phyloP scores from a whole-genome alignment of 2,113 vertebrate species.

The Tyrannus savana region DNA sequence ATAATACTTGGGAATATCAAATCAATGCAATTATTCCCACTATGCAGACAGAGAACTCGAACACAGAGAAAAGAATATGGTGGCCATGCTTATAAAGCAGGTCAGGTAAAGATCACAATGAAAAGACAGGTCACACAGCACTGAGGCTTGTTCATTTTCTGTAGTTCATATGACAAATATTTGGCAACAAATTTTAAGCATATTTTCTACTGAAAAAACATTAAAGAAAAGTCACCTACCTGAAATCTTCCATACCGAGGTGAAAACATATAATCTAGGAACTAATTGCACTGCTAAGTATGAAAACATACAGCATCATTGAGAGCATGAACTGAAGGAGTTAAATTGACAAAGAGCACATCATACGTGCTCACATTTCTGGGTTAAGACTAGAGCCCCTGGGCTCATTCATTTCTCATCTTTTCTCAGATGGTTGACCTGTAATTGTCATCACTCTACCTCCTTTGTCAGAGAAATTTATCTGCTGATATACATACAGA shows the following conservation, averaged over 20 bases:
- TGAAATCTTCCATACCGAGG: neutral
- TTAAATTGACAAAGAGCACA: neutral
- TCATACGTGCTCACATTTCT: neutral
- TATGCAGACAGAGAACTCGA: neutral
- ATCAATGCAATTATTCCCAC: neutral
- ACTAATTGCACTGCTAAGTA: neutral
- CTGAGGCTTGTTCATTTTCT: neutral
- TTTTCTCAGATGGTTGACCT: neutral
- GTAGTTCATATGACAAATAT: neutral
- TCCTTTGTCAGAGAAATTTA: neutral
- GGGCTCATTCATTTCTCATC: neutral
- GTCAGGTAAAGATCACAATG: neutral
- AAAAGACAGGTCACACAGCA: neutral
- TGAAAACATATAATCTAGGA: neutral
- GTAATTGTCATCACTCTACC: neutral
- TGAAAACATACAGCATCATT: neutral
- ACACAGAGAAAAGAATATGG: rapidly evolving
- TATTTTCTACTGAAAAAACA: neutral
- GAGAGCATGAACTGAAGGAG: neutral
- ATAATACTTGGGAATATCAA: neutral
- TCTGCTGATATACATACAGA: neutral
- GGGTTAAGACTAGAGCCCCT: neutral
- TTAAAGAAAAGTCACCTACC: neutral
- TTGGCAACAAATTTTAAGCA: neutral
- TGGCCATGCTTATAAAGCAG: neutral